A percentile compares a stretch with the other conserved stretches of the same genome.
These are phyloP conservation scores for Dryas iulia DNA, from an alignment of 1,140 invertebrate genomes.

Conservation along the genomic window DNA sequence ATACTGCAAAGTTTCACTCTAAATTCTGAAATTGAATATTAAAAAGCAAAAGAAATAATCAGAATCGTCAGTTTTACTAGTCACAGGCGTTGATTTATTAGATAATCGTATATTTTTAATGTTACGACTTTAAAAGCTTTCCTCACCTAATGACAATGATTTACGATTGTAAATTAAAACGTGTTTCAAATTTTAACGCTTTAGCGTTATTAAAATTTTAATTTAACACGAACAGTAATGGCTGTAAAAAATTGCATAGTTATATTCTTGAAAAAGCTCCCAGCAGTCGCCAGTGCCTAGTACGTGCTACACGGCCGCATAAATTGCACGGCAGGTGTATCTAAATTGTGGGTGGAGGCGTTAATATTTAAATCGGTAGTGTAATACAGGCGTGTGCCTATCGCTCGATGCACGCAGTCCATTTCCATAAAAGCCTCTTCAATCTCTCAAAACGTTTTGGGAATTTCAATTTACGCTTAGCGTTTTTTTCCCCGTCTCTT, in stretches of 20 bases:
- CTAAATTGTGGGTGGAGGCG: constrained; percentile 61
- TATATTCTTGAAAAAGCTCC: constrained; percentile 3
- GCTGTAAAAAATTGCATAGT: constrained; percentile 8
- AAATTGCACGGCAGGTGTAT: constrained; percentile 64
- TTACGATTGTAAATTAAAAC: neutral
- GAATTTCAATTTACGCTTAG: constrained; percentile 76
- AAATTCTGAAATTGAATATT: neutral
- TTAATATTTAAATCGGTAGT: constrained; percentile 74
- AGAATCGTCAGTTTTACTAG: neutral
- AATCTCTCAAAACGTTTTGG: constrained; percentile 75
- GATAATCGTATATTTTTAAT: neutral
- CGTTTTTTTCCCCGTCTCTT: constrained; percentile 44
- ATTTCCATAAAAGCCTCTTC: constrained; percentile 80
- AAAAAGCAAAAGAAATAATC: no score
- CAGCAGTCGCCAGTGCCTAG: constrained; percentile 5
- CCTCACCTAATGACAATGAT: neutral
- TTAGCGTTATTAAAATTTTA: neutral
- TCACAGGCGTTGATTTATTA: neutral
- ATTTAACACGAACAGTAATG: neutral
- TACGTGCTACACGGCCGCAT: constrained; percentile 43
- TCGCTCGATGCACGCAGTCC: constrained; percentile 70
- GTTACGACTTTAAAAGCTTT: neutral
- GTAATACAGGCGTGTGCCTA: constrained; percentile 61
- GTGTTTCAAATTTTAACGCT: neutral
- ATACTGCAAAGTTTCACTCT: no score